Percentiles rank a stretch among this genome's conserved stretches.
Conservation (phyloP, 2,113 vertebrate genomes). For the Microcebus lehilahytsara region DNA sequence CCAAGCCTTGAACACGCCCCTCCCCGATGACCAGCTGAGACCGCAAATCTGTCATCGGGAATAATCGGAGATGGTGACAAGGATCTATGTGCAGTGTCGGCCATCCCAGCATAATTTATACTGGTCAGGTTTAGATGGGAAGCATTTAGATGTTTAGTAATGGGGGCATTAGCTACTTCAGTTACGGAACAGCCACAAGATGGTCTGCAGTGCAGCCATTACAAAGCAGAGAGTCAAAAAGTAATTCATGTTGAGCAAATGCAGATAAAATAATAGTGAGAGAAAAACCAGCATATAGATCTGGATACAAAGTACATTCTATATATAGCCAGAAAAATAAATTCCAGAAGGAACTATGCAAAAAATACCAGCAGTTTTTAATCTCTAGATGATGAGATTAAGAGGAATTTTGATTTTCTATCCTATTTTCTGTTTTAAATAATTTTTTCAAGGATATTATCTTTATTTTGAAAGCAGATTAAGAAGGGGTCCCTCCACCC, state of each 20-base stretch:
- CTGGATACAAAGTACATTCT: neutral
- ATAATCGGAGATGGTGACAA: neutral
- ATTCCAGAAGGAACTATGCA: neutral
- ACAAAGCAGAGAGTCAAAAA: neutral
- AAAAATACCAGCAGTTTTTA: neutral
- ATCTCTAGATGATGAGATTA: neutral
- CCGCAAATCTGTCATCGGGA: neutral
- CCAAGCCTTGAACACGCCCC: neutral
- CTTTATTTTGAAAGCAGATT: slow-evolving; percentile 6
- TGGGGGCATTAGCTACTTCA: neutral
- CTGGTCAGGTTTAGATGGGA: neutral
- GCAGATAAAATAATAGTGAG: neutral
- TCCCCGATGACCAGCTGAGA: neutral
- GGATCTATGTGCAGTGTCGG: neutral
- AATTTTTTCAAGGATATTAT: neutral
- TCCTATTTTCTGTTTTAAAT: neutral
- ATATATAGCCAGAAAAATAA: slow-evolving; percentile 12
- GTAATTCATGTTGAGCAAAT: neutral
- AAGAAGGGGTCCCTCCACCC: neutral
- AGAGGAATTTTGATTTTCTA: slow-evolving; percentile 5
- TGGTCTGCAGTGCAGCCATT: neutral
- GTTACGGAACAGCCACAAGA: neutral
- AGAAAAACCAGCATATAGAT: neutral
- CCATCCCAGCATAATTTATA: neutral
- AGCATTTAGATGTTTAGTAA: too few relatives aligned